Percentiles rank a stretch among this genome's conserved stretches.
phyloP scores from a whole-genome alignment of 1,140 invertebrate genomes.

The Chelonus insularis region DNA sequence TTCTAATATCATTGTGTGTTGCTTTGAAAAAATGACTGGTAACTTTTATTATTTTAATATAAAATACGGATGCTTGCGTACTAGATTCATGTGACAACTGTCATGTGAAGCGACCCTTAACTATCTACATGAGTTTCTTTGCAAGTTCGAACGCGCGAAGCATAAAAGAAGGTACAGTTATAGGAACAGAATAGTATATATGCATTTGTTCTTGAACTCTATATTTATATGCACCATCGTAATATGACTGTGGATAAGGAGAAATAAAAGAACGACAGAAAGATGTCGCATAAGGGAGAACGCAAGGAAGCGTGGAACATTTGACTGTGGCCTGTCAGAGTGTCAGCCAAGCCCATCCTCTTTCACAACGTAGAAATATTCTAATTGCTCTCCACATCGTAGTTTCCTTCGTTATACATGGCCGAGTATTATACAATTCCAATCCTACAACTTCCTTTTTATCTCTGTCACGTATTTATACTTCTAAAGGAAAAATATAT shows the following conservation, averaged over 20 bases:
- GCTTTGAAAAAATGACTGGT: no score
- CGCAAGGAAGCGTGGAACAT: conserved; percentile 53
- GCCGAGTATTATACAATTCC: conserved; percentile 25
- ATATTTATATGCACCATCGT: conserved; percentile 20
- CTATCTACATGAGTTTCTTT: not conserved
- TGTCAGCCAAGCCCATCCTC: conserved; percentile 57
- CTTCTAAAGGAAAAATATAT: not conserved
- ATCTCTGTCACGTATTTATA: conserved; percentile 3
- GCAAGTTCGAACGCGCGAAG: not conserved
- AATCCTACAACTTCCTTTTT: conserved; percentile 4
- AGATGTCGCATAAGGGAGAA: conserved; percentile 20
- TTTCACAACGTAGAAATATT: conserved; percentile 53
- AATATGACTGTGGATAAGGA: not conserved
- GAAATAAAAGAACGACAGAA: conserved; percentile 3
- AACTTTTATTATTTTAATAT: not conserved
- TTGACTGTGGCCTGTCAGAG: conserved; percentile 50
- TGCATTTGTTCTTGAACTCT: not conserved
- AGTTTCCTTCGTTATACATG: conserved; percentile 31
- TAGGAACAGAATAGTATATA: conserved; percentile 14
- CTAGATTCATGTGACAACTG: not conserved
- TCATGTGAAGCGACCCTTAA: conserved; percentile 28
- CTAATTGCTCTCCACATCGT: conserved; percentile 40
- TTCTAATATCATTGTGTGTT: no score
- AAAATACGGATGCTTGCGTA: not conserved
- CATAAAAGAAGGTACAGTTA: conserved; percentile 19